Evolutionary conservation across 2,888 invertebrate genomes (phyloP), one percentile per base, ranked within the genome.

Genomic region (Cephus pygmeus): DNA sequence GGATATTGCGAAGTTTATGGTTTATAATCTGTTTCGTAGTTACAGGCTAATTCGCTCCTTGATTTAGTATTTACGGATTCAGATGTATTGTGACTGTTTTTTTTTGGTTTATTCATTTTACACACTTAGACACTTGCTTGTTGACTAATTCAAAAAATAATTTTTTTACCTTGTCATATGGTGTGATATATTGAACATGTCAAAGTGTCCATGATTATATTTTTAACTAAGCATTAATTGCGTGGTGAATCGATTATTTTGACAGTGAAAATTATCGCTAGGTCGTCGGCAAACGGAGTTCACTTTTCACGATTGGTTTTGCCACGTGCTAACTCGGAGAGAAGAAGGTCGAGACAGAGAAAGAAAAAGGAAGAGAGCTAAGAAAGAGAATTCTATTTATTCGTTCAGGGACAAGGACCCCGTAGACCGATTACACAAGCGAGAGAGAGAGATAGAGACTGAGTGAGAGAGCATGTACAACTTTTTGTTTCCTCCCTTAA

Each of bases 361-460:
- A 76, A 78, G 36, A 77, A 77, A 76, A 77, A 76, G 77, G 79
- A 76, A 78, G 73, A 69, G 69, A 36, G 75, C 76, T 34, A 35
- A 12, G 12, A 35, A 35, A 12, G 12, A 35, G 35, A 35, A 35
- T 35, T 35, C 35, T 12, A 35, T 12, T 35, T 35, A 35, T 35
- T 35, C 12, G 12, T 35, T 35, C 35, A 35, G 35, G 35, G 35
- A 12, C 12, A 35, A 35, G 35, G 35, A 35, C 35, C 35, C 12
- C 12, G 12, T 35, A 35, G 35, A 12, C 35, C 35, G 35, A 35
- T 11, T 35, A 35, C 35, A 35, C 35, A 35, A 11, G 34, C 11
- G 77, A 76, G 12, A 33, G 33, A 33, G 33, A 33, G 33, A 33
- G 33, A 33, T 69, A 73, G 73, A 34, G 74, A 73, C 68, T 34